A percentile compares a stretch with the other conserved stretches of the same genome.
These are phyloP conservation scores for Sciaenops ocellatus DNA, from an alignment of 2,797 vertebrate genomes.

Conservation along the genomic window DNA sequence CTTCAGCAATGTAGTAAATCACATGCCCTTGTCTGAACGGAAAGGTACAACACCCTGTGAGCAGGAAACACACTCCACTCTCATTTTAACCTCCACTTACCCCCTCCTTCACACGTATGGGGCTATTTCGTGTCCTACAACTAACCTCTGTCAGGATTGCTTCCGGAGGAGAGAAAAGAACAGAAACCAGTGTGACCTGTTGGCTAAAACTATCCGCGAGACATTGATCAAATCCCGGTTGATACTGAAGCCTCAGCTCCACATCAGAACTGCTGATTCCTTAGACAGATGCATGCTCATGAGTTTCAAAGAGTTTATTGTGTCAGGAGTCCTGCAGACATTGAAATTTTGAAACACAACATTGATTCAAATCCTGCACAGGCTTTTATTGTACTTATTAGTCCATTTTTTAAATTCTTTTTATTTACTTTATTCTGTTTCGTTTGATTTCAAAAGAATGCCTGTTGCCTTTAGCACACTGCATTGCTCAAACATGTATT, in stretches of 20 bases:
- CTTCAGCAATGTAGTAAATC: conserved; percentile 82
- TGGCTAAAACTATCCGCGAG: conserved; percentile 57
- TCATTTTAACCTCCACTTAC: conserved; percentile 73
- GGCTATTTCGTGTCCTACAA: conserved; percentile 70
- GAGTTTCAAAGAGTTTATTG: conserved; percentile 62
- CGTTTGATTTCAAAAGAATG: conserved; percentile 11
- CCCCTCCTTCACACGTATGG: conserved; percentile 58
- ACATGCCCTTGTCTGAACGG: conserved; percentile 74
- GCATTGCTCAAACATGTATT: conserved; percentile 6
- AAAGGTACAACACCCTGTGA: conserved; percentile 66
- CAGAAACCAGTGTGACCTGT: conserved; percentile 58
- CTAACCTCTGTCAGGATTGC: conserved; percentile 72
- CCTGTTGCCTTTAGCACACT: background rate
- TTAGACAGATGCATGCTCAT: conserved; percentile 61
- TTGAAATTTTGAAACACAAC: conserved; percentile 38
- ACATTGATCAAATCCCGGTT: conserved; percentile 68
- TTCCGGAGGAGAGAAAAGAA: conserved; percentile 37
- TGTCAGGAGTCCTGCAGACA: conserved; percentile 38
- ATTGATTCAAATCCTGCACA: conserved; percentile 33
- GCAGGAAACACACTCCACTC: conserved; percentile 64
- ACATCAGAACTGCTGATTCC: conserved; percentile 61
- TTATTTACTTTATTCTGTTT: conserved; percentile 16
- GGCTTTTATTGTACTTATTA: conserved; percentile 38
- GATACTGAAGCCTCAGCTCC: conserved; percentile 38
- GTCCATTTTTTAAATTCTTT: background rate